phyloP scores from a whole-genome alignment of 92 coral and sea anemone species.

The Metridium senile region DNA sequence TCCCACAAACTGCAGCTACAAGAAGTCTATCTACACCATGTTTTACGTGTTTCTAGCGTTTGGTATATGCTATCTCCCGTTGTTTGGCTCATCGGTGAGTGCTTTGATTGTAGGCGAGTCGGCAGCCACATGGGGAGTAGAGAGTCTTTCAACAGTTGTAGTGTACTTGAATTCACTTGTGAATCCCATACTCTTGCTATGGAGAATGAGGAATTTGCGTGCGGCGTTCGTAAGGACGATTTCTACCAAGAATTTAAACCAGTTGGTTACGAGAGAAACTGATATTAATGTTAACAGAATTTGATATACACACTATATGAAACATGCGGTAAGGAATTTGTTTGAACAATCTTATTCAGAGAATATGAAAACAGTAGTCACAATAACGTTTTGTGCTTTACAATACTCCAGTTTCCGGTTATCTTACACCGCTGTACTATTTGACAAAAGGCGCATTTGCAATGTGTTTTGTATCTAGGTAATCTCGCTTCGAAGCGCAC shows the following conservation, averaged over 20 bases:
- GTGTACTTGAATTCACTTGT: conserved; percentile 7
- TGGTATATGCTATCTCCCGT: conserved; percentile 24
- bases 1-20: conserved; percentile 18
- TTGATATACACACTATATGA: too few relatives aligned
- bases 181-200: conserved; percentile 30
- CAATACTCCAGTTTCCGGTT: too few relatives aligned
- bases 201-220: conserved; percentile 31
- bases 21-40: conserved; percentile 30
- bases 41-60: conserved; percentile 13
- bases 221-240: conserved; percentile 11
- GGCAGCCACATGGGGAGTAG: conserved; percentile 30
- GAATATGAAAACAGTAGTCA: too few relatives aligned
- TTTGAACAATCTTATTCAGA: too few relatives aligned
- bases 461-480: too few relatives aligned
- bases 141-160: conserved; percentile 2
- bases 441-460: too few relatives aligned
- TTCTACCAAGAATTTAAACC: background rate
- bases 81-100: background rate
- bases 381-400: too few relatives aligned
- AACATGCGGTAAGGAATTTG: too few relatives aligned
- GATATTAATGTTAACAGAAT: background rate
- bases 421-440: too few relatives aligned
- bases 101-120: conserved; percentile 27
- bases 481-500: too few relatives aligned
- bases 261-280: background rate